Conservation (phyloP, 2,113 vertebrate genomes). For the Esox niger region DNA sequence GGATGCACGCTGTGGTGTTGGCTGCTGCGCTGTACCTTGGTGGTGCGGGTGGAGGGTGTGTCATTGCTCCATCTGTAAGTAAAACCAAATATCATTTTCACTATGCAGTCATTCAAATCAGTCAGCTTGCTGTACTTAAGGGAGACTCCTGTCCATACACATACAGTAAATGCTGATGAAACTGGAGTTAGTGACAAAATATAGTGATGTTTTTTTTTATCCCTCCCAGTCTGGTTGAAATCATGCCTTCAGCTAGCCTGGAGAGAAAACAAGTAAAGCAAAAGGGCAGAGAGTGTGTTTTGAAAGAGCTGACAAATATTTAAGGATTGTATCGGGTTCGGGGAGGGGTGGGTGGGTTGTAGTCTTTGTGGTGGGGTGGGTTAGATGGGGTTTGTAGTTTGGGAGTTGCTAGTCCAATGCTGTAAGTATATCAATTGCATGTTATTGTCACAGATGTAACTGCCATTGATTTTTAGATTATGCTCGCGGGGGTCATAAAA, state of each 20-base stretch:
- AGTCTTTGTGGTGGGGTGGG: constrained; percentile 27
- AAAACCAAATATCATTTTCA: constrained; percentile 77
- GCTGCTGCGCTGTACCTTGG: constrained; percentile 35
- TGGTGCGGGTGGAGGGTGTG: constrained; percentile 24
- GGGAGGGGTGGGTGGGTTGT: background rate
- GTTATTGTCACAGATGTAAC: constrained; percentile 73
- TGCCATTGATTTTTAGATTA: constrained; percentile 66
- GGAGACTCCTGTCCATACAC: constrained; percentile 51
- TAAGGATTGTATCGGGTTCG: constrained; percentile 70
- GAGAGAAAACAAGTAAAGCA: constrained; percentile 27
- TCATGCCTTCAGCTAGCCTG: constrained; percentile 46
- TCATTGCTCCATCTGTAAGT: constrained; percentile 68
- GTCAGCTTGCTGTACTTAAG: constrained; percentile 50
- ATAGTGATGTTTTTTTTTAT: constrained; percentile 9
- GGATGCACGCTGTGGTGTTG: no score
- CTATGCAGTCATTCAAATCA: constrained; percentile 75
- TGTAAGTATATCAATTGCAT: constrained; percentile 75
- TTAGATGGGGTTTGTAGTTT: constrained; percentile 45
- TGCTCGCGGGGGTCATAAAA: constrained; percentile 53
- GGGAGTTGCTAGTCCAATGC: constrained; percentile 65
- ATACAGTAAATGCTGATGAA: constrained; percentile 30
- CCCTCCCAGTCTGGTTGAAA: constrained; percentile 15
- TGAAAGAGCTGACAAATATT: constrained; percentile 72
- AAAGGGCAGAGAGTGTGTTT: constrained; percentile 56
- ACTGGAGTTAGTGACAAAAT: constrained; percentile 33